Conservation (phyloP, 2,113 vertebrate genomes). For the Myxocyprinus asiaticus region DNA sequence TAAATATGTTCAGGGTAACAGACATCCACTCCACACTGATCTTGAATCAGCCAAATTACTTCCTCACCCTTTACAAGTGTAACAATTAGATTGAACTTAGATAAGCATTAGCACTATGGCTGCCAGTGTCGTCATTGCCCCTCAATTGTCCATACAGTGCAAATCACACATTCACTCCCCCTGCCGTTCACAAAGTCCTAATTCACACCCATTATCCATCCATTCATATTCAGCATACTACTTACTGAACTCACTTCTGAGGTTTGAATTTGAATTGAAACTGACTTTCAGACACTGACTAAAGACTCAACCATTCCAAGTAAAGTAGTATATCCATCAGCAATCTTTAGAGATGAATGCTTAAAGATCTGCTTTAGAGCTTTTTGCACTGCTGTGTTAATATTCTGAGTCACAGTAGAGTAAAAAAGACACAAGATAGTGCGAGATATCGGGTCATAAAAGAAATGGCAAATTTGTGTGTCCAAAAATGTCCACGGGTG, state of each 20-base stretch:
- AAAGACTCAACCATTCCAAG: neutral
- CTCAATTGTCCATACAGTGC: slow-evolving; percentile 9
- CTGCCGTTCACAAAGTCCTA: neutral
- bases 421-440: slow-evolving; percentile 39
- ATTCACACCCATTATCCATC: slow-evolving; percentile 22
- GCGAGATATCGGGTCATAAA: slow-evolving; percentile 41
- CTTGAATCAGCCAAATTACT: too few species aligned
- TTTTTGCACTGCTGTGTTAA: slow-evolving; percentile 42
- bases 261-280: slow-evolving; percentile 40
- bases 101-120: too few species aligned
- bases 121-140: neutral
- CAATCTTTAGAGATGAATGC: slow-evolving; percentile 3
- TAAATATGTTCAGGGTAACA: too few species aligned
- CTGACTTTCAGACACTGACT: neutral
- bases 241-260: neutral
- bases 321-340: neutral
- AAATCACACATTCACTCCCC: neutral
- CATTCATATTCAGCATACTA: slow-evolving; percentile 4
- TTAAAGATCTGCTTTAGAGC: neutral
- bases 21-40: too few species aligned
- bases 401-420: slow-evolving; percentile 32
- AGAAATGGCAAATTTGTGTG: slow-evolving; percentile 11
- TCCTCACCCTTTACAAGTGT: too few species aligned
- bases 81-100: too few species aligned
- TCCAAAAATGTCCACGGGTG: slow-evolving; percentile 39